These are phyloP conservation scores for Polietes domitor DNA, from an alignment of 2,888 invertebrate species.

Conservation along the genomic window DNA sequence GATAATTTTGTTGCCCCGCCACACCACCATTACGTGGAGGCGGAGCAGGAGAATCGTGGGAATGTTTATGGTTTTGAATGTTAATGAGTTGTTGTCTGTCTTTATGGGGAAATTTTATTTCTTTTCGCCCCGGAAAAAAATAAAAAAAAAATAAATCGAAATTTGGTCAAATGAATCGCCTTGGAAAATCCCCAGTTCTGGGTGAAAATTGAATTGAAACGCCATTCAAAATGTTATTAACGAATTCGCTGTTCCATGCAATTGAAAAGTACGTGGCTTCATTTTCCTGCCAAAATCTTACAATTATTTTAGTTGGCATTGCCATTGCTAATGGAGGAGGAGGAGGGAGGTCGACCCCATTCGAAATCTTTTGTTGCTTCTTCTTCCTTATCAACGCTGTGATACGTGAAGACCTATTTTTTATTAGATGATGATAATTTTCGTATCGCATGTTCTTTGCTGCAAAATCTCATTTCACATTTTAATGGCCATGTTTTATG, in stretches of 20 bases:
- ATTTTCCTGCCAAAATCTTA: not conserved
- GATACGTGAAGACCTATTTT: too few species aligned
- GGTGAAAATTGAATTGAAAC: slow-evolving; percentile 7
- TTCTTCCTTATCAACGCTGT: too few species aligned
- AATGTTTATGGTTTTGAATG: slow-evolving; percentile 44
- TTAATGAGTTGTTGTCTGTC: slow-evolving; percentile 52
- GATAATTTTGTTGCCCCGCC: slow-evolving; percentile 33
- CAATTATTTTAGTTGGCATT: not conserved
- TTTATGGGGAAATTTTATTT: slow-evolving; percentile 14
- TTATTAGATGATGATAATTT: too few species aligned
- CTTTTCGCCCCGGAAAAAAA: not conserved
- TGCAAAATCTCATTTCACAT: too few species aligned
- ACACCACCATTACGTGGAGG: not conserved
- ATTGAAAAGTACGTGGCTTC: slow-evolving; percentile 1
- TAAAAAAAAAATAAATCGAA: slow-evolving; percentile 7
- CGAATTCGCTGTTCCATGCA: slow-evolving; percentile 18
- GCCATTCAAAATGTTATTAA: slow-evolving; percentile 25
- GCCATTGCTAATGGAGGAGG: too few species aligned
- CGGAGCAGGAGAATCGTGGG: not conserved
- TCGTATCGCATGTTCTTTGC: too few species aligned
- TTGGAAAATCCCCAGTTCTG: not conserved
- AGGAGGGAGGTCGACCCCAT: too few species aligned
- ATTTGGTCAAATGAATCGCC: slow-evolving; percentile 11
- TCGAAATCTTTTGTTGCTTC: too few species aligned
- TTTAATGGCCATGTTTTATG: too few species aligned